These are phyloP conservation scores for Barbus barbus DNA, from an alignment of 2,113 vertebrate species.

Conservation along the genomic window DNA sequence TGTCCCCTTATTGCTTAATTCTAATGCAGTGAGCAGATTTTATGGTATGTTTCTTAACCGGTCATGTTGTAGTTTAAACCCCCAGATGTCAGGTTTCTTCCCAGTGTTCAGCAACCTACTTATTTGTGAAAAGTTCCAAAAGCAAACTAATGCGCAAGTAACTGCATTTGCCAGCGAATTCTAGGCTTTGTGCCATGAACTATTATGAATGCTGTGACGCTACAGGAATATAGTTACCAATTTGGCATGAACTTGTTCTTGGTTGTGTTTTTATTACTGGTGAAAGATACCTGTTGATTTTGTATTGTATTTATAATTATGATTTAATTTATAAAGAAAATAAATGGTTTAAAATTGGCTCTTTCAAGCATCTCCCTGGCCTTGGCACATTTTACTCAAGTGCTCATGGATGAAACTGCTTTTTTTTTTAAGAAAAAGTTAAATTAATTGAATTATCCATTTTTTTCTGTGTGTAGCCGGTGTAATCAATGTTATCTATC, in stretches of 20 bases:
- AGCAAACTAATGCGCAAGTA: background rate
- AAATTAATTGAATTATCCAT: conserved; percentile 54
- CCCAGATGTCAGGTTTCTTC: conserved; percentile 3
- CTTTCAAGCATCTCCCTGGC: background rate
- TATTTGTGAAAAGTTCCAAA: conserved; percentile 5
- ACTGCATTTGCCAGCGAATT: background rate
- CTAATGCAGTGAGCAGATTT: background rate
- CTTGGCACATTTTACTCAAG: background rate
- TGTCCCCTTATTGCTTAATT: background rate
- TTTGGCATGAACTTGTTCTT: background rate
- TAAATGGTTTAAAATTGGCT: conserved; percentile 13
- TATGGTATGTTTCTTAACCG: background rate
- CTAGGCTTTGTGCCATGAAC: background rate
- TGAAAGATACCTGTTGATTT: conserved; percentile 9
- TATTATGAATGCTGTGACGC: background rate
- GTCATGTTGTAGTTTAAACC: background rate
- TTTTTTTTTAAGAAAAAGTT: conserved; percentile 47
- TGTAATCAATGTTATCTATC: conserved; percentile 63
- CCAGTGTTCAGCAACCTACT: background rate
- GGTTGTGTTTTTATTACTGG: background rate
- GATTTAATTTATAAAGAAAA: conserved; percentile 13
- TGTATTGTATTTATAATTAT: conserved; percentile 19
- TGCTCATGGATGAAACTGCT: conserved; percentile 40
- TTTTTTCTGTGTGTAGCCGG: conserved; percentile 32
- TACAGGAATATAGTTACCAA: background rate